Percentiles rank a stretch among this genome's conserved stretches.
phyloP scores from a whole-genome alignment of 2,113 vertebrate genomes.

The Columba livia region DNA sequence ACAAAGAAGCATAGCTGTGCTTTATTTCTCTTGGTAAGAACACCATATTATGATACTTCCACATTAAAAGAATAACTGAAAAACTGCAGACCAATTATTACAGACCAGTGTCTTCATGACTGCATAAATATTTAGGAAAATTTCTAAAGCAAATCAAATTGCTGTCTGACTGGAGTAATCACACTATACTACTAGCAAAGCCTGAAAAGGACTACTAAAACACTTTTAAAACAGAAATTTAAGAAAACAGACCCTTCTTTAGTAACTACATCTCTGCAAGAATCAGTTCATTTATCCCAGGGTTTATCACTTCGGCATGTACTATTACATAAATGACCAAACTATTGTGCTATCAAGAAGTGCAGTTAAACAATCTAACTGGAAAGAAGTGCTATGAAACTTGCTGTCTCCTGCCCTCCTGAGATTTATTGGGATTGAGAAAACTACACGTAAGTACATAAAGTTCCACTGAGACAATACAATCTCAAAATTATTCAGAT shows the following conservation, averaged over 20 bases:
- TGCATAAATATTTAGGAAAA: neutral
- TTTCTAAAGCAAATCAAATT: neutral
- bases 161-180: neutral
- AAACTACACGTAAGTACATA: neutral
- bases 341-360: fast-evolving
- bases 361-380: neutral
- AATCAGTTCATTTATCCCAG: neutral
- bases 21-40: neutral
- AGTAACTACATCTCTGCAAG: neutral
- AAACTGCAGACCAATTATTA: neutral
- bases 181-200: neutral
- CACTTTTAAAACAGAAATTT: neutral
- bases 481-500: neutral
- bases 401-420: neutral
- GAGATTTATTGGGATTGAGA: neutral
- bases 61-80: neutral
- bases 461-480: neutral
- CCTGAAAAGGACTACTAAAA: neutral
- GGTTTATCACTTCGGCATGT: neutral
- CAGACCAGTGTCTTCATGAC: neutral
- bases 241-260: neutral
- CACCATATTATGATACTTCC: neutral
- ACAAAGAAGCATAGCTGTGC: neutral
- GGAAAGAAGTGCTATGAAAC: neutral
- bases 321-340: neutral